These are phyloP conservation scores for Aphaenogaster floridana DNA, from an alignment of 1,140 invertebrate species.

Conservation along the genomic window DNA sequence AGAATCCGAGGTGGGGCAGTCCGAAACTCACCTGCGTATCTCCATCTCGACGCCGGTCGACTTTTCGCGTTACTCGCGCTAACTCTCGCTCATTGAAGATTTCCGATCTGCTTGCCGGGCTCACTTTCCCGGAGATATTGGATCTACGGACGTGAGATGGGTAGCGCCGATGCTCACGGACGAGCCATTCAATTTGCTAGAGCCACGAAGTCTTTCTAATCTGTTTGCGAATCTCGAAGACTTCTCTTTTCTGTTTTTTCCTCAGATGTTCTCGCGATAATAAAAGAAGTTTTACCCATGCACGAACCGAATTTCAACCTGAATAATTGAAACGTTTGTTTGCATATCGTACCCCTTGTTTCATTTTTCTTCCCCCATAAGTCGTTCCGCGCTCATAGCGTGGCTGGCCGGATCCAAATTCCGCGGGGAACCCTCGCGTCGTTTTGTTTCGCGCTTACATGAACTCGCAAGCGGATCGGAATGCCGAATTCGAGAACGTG, in stretches of 20 bases:
- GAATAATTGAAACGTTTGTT: slow-evolving; percentile 77
- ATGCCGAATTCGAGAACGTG: slow-evolving; percentile 68
- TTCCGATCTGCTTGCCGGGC: slow-evolving; percentile 37
- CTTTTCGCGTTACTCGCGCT: slow-evolving; percentile 74
- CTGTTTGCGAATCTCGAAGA: slow-evolving; percentile 48
- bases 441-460: slow-evolving; percentile 34
- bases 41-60: slow-evolving; percentile 65
- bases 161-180: slow-evolving; percentile 22
- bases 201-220: slow-evolving; percentile 36
- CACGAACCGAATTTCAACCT: slow-evolving; percentile 16
- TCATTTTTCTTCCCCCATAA: slow-evolving; percentile 47
- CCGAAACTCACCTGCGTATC: slow-evolving; percentile 63
- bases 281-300: background rate
- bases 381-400: slow-evolving; percentile 29
- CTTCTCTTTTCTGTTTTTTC: background rate
- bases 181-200: slow-evolving; percentile 26
- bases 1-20: background rate
- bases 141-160: slow-evolving; percentile 58
- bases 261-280: slow-evolving; percentile 19
- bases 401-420: slow-evolving; percentile 64
- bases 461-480: slow-evolving; percentile 51
- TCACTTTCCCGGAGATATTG: slow-evolving; percentile 38
- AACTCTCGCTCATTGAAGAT: slow-evolving; percentile 34
- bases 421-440: background rate
- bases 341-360: slow-evolving; percentile 68